Base-by-base conservation (phyloP, 2,797 vertebrate species). In the Gila robusta region DNA sequence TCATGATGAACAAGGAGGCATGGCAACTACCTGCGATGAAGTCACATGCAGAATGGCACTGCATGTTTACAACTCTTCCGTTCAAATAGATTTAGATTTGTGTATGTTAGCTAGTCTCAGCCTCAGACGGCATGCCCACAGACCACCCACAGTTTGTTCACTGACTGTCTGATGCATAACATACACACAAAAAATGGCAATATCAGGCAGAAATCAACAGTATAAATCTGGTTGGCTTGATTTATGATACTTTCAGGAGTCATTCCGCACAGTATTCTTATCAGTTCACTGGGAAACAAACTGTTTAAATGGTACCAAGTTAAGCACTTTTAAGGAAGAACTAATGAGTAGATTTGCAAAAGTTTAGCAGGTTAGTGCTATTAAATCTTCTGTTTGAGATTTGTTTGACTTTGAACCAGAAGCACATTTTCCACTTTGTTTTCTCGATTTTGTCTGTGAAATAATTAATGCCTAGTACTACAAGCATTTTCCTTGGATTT, bases 11-110 rank as follows among this genome's bases (percentile, higher is more conserved):
- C 32, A 82, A 86, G 44, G 67, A 73, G 62, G 86, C 83, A 87
- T 88, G 87, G 87, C 84, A 79, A 83, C 74, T 73, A 83, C 69
- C 69, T 67, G 72, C 11, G 19, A 74, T 62, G 32, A 73, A 88
- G 71, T 80, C 71, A 88, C 44, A 39, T 74, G 69, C 67, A 67
- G 77, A 64, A 73, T 81, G 64, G 79, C 73, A 86, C 47, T 85
- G 83, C 88, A 87, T 89, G 86, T 83, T 83, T 49, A 73, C 59
- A 79, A 71, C 77, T 81, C 44, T 67, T 80, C 56, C 12, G 19
- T 59, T 44, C 41, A 66, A 49, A 77, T 73, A 37, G 66, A 67
- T 41, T 78, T 44, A 39, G 26, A 86, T 89, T 74, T 78, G 77
- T 82, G 64, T 82, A 21, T 76, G 59, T 59, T 37, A 37, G 14